A percentile compares a stretch with the other conserved stretches of the same genome.
phyloP scores from a whole-genome alignment of 2,888 invertebrate species.

The Drosophila kambysellisi region DNA sequence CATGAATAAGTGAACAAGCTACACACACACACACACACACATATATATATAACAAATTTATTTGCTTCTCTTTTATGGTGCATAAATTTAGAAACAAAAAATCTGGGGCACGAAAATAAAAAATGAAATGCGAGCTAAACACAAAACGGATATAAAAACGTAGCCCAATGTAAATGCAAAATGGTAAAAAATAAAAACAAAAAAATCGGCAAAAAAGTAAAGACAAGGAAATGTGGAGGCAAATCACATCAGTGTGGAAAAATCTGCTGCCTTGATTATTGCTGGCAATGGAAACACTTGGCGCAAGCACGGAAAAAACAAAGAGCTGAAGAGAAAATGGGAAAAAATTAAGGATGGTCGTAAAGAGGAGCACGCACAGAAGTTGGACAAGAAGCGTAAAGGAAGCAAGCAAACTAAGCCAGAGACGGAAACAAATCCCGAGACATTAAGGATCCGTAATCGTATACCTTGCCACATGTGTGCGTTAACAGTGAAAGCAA shows the following conservation, averaged over 20 bases:
- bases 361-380: constrained; percentile 39
- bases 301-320: constrained; percentile 34
- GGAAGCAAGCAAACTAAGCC: constrained; percentile 35
- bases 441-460: constrained; percentile 29
- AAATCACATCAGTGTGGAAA: constrained; percentile 75
- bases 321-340: constrained; percentile 33
- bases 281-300: constrained; percentile 68
- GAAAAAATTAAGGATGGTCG: constrained; percentile 51
- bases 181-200: constrained; percentile 25
- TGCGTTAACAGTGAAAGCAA: constrained; percentile 12
- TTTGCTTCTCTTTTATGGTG: constrained; percentile 66
- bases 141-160: constrained; percentile 64
- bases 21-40: constrained; percentile 22
- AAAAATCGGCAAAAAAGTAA: constrained; percentile 8
- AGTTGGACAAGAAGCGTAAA: constrained; percentile 11
- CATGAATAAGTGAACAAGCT: constrained; percentile 69
- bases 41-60: constrained; percentile 39
- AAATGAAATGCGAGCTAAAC: constrained; percentile 55
- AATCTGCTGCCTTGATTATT: constrained; percentile 71
- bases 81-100: constrained; percentile 71
- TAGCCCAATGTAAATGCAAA: constrained; percentile 56
- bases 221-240: constrained; percentile 37
- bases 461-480: constrained; percentile 21
- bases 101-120: constrained; percentile 62
- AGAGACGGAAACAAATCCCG: constrained; percentile 37